Evolutionary conservation across 2,797 vertebrate species (phyloP).

Genomic region (Hoplostethus mediterraneus): DNA sequence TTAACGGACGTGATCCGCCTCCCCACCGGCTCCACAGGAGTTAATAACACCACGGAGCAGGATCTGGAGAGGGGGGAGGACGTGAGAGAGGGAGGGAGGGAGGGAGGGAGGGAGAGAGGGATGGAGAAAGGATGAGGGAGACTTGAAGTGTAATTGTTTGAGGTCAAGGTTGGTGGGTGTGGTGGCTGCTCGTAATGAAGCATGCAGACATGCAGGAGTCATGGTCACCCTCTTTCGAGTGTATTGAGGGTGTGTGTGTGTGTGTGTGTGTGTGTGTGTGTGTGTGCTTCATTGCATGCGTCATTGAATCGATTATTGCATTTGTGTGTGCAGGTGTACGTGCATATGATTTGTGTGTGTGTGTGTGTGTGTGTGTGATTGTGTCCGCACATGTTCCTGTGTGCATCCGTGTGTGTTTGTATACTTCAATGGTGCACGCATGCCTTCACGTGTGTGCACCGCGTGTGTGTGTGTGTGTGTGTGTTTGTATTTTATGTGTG

Average conservation of each 20-base stretch:
- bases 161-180: slow-evolving; percentile 69
- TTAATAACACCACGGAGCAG: slow-evolving; percentile 65
- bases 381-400: too few species aligned
- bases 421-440: too few species aligned
- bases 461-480: too few species aligned
- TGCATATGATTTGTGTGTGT: too few species aligned
- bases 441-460: too few species aligned
- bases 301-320: too few species aligned
- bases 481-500: too few species aligned
- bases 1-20: slow-evolving; percentile 74
- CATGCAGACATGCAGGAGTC: slow-evolving; percentile 48
- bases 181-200: slow-evolving; percentile 56
- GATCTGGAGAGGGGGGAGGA: slow-evolving; percentile 20
- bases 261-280: neutral
- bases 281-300: too few species aligned
- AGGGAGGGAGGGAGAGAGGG: neutral
- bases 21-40: slow-evolving; percentile 60
- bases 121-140: slow-evolving; percentile 7
- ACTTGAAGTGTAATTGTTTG: slow-evolving; percentile 21
- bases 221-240: slow-evolving; percentile 41
- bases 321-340: too few species aligned
- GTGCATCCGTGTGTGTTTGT: too few species aligned
- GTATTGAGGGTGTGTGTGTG: slow-evolving; percentile 4
- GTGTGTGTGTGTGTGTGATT: too few species aligned
- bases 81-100: neutral